Evolutionary conservation across 1,140 invertebrate genomes (phyloP), one percentile per base, ranked within the genome.

Genomic region (Ectropis grisescens): DNA sequence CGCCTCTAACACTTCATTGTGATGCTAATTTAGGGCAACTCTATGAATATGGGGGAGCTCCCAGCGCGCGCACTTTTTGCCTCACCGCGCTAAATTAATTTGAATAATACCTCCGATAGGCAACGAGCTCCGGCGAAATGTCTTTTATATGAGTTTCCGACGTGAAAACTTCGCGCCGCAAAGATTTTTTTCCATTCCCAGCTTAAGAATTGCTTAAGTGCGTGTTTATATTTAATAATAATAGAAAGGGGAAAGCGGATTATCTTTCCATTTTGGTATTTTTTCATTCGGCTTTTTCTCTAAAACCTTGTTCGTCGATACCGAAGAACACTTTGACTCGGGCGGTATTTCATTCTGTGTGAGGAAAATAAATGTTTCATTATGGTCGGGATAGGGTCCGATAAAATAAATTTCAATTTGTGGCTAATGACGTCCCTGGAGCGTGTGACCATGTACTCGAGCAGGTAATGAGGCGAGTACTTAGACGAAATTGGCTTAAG

Each of bases 51-150:
- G 72, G 57, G 66, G 67, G 50, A 37, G 33, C 43, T 53, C 52
- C 47, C 49, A 33, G 52, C 45, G 54, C 58, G 59, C 64, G 54
- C 68, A 80, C 64, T 80, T 78, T 80, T 80, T 80, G 58, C 61
- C 56, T 60, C 62, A 60, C 49, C 54, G 62, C 64, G 61, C 57
- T 65, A 75, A 74, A 74, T 79, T 75, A 75, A 79, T 79, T 79
- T 72, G 68, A 72, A 72, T 79, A 75, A 75, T 79, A 71, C 72
- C 62, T 38, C 51, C 64, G 66, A 75, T 75, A 71, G 61, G 60
- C 57, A 52, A 68, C 59, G 50, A 54, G 54, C 64, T 59, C 45
- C 49, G 34, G 49, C 58, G 42, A 70, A 76, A 71, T 74, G 67
- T 67, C 67, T 69, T 78, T 71, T 65, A 72, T 70, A 71, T 58